Conservation (phyloP, 2,797 vertebrate genomes). For the Labeo calbasu region DNA sequence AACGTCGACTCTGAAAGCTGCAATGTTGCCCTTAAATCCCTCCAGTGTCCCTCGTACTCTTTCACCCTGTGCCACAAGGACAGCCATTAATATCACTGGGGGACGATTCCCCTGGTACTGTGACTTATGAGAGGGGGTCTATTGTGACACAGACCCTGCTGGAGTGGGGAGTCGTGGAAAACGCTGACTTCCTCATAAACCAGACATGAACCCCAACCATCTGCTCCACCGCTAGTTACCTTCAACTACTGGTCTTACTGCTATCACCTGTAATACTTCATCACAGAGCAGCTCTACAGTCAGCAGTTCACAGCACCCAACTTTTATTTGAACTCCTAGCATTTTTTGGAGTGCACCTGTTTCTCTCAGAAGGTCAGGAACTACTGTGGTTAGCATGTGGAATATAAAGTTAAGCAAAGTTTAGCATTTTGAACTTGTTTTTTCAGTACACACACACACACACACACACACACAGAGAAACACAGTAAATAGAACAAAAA, state of each 20-base stretch:
- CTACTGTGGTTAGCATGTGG: conserved; percentile 12
- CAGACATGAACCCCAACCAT: conserved; percentile 70
- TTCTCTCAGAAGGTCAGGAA: conserved; percentile 55
- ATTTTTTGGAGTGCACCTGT: conserved; percentile 55
- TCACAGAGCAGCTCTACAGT: conserved; percentile 49
- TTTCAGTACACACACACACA: too few species aligned
- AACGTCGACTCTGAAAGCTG: conserved; percentile 48
- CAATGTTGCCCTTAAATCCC: conserved; percentile 67
- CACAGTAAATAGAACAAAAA: too few species aligned
- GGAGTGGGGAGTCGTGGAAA: conserved; percentile 72
- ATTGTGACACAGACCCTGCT: conserved; percentile 68
- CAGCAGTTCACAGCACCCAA: conserved; percentile 55
- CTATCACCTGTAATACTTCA: conserved; percentile 59
- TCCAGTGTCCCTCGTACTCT: conserved; percentile 70
- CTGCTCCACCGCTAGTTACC: conserved; percentile 72
- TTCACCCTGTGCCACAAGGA: conserved; percentile 72
- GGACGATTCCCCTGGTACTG: conserved; percentile 73
- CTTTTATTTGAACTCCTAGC: conserved; percentile 47
- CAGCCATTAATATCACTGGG: conserved; percentile 77
- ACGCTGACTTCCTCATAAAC: conserved; percentile 74
- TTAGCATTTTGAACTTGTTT: neutral
- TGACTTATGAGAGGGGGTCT: conserved; percentile 75
- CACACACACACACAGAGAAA: too few species aligned
- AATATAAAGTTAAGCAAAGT: neutral
- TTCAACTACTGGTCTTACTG: conserved; percentile 49